A percentile compares a stretch with the other conserved stretches of the same genome.
Evolutionary conservation across 2,113 vertebrate species (phyloP).

Genomic region (Hystrix brachyura): DNA sequence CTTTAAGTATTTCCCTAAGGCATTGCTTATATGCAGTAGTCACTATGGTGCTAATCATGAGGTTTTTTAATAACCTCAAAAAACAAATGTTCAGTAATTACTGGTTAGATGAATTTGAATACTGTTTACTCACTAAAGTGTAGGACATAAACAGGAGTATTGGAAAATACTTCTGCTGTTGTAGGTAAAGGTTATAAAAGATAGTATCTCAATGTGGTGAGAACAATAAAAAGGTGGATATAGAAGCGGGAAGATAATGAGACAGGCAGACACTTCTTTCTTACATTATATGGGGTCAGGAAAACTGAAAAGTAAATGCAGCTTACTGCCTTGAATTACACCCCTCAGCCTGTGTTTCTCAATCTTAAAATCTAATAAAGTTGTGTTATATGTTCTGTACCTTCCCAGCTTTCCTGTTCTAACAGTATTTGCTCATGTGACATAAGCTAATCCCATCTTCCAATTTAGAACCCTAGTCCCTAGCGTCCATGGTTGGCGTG

Average conservation of each 20-base stretch:
- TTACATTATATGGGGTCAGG: neutral
- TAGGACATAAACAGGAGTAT: neutral
- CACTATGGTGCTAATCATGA: neutral
- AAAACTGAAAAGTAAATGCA: neutral
- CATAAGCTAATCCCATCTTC: neutral
- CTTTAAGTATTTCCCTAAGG: constrained; percentile 23
- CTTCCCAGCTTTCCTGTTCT: neutral
- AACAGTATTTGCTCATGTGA: neutral
- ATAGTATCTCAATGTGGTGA: neutral
- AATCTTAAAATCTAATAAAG: neutral
- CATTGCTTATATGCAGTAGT: neutral
- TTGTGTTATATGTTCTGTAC: neutral
- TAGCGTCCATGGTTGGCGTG: neutral
- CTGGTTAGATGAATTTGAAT: neutral
- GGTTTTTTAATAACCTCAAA: neutral
- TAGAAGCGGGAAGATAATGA: neutral
- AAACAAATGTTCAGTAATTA: constrained; percentile 32
- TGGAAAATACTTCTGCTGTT: neutral
- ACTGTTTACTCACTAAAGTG: neutral
- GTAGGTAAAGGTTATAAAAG: constrained; percentile 19
- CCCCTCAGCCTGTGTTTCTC: neutral
- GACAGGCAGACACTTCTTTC: neutral
- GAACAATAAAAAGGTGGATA: neutral
- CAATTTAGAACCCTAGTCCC: neutral
- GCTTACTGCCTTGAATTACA: neutral